Percentiles rank a stretch among this genome's conserved stretches.
Conservation (phyloP, 2,797 vertebrate species). For the Aldrovandia affinis region DNA sequence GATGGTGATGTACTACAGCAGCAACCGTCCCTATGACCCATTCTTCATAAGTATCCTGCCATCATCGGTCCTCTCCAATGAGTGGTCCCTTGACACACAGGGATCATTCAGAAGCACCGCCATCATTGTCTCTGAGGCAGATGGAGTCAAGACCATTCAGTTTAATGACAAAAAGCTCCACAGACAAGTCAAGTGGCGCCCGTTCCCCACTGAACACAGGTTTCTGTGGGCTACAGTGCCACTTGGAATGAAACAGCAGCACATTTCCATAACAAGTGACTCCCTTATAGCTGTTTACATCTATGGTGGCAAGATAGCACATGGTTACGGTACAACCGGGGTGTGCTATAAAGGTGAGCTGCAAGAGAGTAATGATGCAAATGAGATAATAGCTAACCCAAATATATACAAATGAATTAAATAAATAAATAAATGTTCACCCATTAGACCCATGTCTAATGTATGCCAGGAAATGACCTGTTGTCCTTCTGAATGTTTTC, state of each 20-base stretch:
- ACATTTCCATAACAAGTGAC: constrained; percentile 37
- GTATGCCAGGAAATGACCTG: neutral
- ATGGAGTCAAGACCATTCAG: constrained; percentile 18
- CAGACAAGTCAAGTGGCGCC: constrained; percentile 29
- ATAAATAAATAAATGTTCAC: neutral
- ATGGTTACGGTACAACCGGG: constrained; percentile 54
- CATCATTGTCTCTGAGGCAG: constrained; percentile 49
- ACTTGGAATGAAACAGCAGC: constrained; percentile 30
- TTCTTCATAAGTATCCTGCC: constrained; percentile 54
- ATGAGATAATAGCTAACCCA: neutral
- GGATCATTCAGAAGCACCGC: constrained; percentile 29
- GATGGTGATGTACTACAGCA: constrained; percentile 58
- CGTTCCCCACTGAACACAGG: constrained; percentile 38
- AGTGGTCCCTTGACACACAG: constrained; percentile 52
- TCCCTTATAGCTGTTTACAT: constrained; percentile 50
- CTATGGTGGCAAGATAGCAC: constrained; percentile 39
- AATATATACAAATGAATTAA: neutral
- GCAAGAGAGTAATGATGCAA: neutral
- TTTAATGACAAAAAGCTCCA: neutral
- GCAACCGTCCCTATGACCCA: constrained; percentile 44
- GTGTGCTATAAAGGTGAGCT: constrained; percentile 53
- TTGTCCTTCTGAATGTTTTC: neutral
- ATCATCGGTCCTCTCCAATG: constrained; percentile 45
- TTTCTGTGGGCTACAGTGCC: constrained; percentile 45
- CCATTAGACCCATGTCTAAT: too few species aligned